Evolutionary conservation across 2,888 invertebrate species (phyloP), one percentile per base, ranked within the genome.

Genomic region (Cyclophora albipunctata): DNA sequence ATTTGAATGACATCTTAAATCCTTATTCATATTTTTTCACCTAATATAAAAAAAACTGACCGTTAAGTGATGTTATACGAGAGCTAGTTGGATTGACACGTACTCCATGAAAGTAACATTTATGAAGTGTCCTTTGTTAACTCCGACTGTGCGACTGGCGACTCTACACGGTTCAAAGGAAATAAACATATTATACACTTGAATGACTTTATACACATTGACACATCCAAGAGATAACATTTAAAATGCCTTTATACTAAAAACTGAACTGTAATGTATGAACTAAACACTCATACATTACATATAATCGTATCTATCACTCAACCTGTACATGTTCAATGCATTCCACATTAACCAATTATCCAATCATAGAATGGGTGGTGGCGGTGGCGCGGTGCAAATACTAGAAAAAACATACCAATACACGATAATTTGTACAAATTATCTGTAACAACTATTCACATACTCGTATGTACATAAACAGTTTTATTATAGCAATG

Each of bases 61-160:
- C 83, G 78, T 81, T 84, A 84, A 84, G 75, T 85, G 86, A 84
- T 84, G 77, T 63, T 65, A 55, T 69, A 63, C 65, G 71, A 64
- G 3, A 33, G 43, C 6, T 42, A 37, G 37, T 37, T 67, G 67
- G 68, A 66, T 73, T 77, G 81, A 75, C 77, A 67, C 63, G 66
- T 58, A 64, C 69, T 73, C 73, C 73, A 71, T 80, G 73, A 78
- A 76, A 68, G 63, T 64, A 65, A 64, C 64, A 73, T 71, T 67
- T 71, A 70, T 72, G 71, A 73, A 74, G 74, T 71, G 67, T 56
- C 69, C 66, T 68, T 76, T 78, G 73, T 73, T 71, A 76, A 73
- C 69, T 71, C 64, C 48, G 51, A 49, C 53, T 49, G 20, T 20
- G 20, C 20, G 20, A 20, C 20, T 20, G 20, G 20, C 20, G 20